These are phyloP conservation scores for Nibea albiflora DNA, from an alignment of 2,113 vertebrate genomes.

Conservation along the genomic window DNA sequence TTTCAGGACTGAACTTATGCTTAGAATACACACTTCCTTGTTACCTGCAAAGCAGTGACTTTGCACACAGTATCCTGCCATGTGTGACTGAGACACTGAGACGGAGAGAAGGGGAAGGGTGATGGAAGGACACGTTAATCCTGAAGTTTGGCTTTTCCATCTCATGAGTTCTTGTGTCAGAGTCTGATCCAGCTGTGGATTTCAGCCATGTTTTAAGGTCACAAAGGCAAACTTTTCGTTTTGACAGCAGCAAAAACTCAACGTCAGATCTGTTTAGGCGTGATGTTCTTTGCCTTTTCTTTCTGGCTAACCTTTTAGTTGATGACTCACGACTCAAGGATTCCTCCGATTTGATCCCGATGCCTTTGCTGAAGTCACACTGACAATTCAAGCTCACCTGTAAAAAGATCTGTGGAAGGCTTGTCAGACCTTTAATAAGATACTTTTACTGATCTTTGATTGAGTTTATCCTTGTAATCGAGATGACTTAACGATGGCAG, in stretches of 20 bases:
- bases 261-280: constrained; percentile 41
- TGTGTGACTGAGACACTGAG: constrained; percentile 8
- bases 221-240: constrained; percentile 24
- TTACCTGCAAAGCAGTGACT: not conserved
- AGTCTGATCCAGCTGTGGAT: constrained; percentile 39
- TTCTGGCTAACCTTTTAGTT: constrained; percentile 16
- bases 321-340: constrained; percentile 39
- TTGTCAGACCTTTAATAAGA: not conserved
- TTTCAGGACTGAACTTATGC: not conserved
- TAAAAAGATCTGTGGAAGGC: not conserved
- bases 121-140: constrained; percentile 6
- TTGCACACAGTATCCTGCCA: not conserved
- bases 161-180: constrained; percentile 2
- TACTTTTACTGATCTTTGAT: constrained; percentile 27
- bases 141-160: not conserved
- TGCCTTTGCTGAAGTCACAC: constrained; percentile 18
- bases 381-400: not conserved
- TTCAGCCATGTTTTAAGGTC: constrained; percentile 43
- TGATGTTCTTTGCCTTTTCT: constrained; percentile 29
- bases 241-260: constrained; percentile 29
- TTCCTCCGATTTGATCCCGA: constrained; percentile 15
- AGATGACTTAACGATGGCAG: constrained; percentile 12
- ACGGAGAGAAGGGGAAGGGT: not conserved
- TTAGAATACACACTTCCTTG: not conserved
- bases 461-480: not conserved